Evolutionary conservation across 2,888 invertebrate species (phyloP).

Genomic region (Orchesellides sinensis): DNA sequence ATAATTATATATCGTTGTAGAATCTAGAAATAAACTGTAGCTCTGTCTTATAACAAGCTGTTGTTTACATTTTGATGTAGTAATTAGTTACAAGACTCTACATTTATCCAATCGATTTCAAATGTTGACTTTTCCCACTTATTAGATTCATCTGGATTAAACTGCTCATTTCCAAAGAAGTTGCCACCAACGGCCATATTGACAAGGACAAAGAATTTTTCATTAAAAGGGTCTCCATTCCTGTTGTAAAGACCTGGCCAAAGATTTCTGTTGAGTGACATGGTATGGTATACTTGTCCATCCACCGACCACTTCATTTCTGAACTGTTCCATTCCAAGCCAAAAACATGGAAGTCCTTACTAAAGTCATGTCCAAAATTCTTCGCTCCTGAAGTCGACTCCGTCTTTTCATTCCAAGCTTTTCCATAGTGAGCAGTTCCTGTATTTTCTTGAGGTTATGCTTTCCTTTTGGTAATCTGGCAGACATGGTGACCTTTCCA

Average conservation of each 20-base stretch:
- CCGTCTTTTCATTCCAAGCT: constrained; percentile 56
- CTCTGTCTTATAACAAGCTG: too few species aligned
- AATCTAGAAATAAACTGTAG: too few species aligned
- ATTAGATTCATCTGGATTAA: constrained; percentile 65
- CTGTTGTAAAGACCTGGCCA: constrained; percentile 55
- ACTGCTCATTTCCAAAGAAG: constrained; percentile 66
- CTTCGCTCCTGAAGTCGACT: constrained; percentile 49
- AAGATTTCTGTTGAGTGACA: constrained; percentile 61
- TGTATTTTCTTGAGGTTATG: constrained; percentile 51
- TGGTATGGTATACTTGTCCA: constrained; percentile 51
- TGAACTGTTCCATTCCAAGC: constrained; percentile 59
- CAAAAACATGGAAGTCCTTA: constrained; percentile 64
- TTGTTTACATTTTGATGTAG: too few species aligned
- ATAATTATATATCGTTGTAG: too few species aligned
- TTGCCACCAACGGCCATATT: constrained; percentile 71
- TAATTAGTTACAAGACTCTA: too few species aligned
- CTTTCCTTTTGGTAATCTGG: constrained; percentile 70
- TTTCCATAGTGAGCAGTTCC: constrained; percentile 70
- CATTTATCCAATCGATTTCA: constrained; percentile 72
- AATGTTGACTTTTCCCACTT: constrained; percentile 63
- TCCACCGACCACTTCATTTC: constrained; percentile 67
- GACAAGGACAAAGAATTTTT: constrained; percentile 65
- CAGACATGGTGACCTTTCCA: constrained; percentile 71
- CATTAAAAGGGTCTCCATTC: constrained; percentile 67
- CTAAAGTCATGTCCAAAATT: constrained; percentile 61